These are phyloP conservation scores for Sternotherus odoratus DNA, from an alignment of 2,797 vertebrate species.

Conservation along the genomic window DNA sequence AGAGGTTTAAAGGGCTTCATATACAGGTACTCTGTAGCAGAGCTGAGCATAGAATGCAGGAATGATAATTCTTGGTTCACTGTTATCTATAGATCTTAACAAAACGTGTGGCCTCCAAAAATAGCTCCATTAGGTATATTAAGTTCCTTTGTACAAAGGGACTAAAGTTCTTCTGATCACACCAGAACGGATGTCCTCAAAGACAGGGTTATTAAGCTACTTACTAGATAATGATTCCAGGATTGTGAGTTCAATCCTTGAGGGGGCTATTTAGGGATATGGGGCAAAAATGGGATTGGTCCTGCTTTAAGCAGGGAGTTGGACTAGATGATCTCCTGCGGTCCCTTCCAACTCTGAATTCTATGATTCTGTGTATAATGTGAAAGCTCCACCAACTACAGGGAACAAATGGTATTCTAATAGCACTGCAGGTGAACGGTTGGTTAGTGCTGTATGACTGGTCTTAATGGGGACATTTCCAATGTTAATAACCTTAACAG, in stretches of 20 bases:
- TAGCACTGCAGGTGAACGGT: background rate
- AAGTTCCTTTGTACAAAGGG: background rate
- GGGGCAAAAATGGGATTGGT: too few relatives aligned
- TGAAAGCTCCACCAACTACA: background rate
- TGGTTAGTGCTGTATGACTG: background rate
- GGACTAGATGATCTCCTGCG: too few relatives aligned
- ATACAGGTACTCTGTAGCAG: background rate
- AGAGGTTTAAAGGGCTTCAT: background rate
- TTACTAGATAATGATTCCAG: background rate
- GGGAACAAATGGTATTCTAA: background rate
- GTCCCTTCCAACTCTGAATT: too few relatives aligned
- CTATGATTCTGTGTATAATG: too few relatives aligned
- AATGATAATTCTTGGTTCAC: background rate
- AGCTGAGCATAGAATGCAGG: background rate
- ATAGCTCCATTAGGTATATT: background rate
- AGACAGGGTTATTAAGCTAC: background rate
- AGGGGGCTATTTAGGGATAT: too few relatives aligned
- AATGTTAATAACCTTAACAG: background rate
- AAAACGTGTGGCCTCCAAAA: background rate
- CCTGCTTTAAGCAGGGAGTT: too few relatives aligned
- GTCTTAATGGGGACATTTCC: background rate
- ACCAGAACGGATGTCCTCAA: background rate
- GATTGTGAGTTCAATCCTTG: too few relatives aligned
- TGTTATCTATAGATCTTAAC: background rate
- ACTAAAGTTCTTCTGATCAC: background rate